Base-by-base conservation (phyloP, 2,888 invertebrate genomes). In the Smittia aterrima region DNA sequence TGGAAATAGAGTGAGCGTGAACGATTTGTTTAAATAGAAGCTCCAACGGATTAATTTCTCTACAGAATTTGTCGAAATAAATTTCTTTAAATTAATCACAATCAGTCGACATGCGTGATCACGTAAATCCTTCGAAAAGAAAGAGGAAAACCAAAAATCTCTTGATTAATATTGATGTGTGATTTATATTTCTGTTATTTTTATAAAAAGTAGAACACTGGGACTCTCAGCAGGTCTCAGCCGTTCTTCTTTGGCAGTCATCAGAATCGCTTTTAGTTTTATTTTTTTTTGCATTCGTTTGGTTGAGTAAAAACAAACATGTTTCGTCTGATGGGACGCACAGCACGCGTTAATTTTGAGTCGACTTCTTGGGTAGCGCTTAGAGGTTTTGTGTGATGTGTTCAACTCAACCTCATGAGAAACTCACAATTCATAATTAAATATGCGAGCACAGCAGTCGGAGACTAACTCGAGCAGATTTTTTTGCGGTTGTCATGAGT, bases 151-250 rank as follows among this genome's bases (percentile, higher is more conserved):
- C n/a, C 27, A 47, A 20, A 68, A 41, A 27, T 54, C 54, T 24
- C 70, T 70, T 70, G 70, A 70, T 70, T 70, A 70, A 70, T 70
- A 70, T 70, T 70, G 70, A 70, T 70, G 70, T 54, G 70, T 70
- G 70, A 70, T 70, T 70, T 70, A n/a, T n/a, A 27, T 18, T 64
- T 2, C 9, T 67, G 22, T 68, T 68, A 1, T 38, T 66, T 32
- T 32, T 16, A n/a, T n/a, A 70, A 70, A 70, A 70, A 70, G 53
- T 70, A 70, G 70, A 70, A 70, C 70, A 70, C 70, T 70, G 54
- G 70, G 70, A 70, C 70, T 70, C 25, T 18, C 70, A 70, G 70
- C 70, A 18, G 41, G 70, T 13, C 27, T 53, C 24, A 27, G 70
- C 27, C 22, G 70, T 70, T 9, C 58, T n/a, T n/a, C n/a, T 54